Evolutionary conservation across 2,113 vertebrate species (phyloP).

Genomic region (Pachypanchax playfairii): DNA sequence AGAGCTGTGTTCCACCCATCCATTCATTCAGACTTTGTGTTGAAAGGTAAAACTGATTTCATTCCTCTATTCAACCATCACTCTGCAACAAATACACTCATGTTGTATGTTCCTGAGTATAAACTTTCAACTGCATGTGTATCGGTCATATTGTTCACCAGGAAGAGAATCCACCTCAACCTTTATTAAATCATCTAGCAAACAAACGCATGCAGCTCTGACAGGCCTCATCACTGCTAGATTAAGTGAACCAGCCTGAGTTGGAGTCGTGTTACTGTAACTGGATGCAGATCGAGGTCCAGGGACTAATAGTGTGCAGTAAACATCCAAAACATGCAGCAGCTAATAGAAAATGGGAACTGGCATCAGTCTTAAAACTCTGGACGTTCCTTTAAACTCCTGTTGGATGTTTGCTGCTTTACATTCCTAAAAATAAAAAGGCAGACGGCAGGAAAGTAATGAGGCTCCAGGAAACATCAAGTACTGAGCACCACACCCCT

Average conservation of each 20-base stretch:
- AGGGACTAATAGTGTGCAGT: too few relatives aligned
- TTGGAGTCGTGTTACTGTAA: constrained; percentile 59
- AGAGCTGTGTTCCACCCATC: too few relatives aligned
- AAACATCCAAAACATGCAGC: too few relatives aligned
- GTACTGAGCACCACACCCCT: constrained; percentile 35
- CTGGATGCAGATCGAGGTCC: constrained; percentile 28
- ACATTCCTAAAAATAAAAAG: neutral
- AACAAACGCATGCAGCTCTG: neutral
- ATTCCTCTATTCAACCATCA: too few relatives aligned
- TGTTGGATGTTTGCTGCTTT: neutral
- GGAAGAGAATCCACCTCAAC: neutral
- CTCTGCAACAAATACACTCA: neutral
- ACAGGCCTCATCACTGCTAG: neutral
- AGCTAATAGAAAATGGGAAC: too few relatives aligned
- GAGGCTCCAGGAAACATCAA: constrained; percentile 30
- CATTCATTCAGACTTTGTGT: too few relatives aligned
- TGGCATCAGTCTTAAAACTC: constrained; percentile 6
- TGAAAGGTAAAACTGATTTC: too few relatives aligned
- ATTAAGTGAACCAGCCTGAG: neutral
- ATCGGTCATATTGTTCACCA: neutral
- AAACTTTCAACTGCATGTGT: constrained; percentile 7
- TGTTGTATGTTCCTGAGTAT: neutral
- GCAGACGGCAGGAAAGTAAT: neutral
- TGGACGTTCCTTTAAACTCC: neutral
- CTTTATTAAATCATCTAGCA: neutral